Evolutionary conservation across 2,888 invertebrate species (phyloP).

Genomic region (Drosophila robusta): DNA sequence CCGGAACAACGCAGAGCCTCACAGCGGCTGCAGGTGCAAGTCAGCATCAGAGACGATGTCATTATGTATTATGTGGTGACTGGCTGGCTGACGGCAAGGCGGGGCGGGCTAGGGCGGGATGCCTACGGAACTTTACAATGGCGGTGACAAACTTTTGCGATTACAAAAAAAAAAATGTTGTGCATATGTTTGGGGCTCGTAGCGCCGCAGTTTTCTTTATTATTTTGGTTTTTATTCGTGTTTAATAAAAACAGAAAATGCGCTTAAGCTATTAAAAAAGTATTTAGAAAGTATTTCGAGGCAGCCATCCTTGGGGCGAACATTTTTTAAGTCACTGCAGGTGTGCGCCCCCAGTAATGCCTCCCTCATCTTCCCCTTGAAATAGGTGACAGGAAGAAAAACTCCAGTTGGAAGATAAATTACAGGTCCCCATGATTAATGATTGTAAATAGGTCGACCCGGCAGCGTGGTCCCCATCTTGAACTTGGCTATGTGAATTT

Average conservation of each 20-base stretch:
- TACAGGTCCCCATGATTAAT: slow-evolving; percentile 75
- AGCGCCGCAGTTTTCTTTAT: slow-evolving; percentile 7
- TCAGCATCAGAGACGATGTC: slow-evolving; percentile 42
- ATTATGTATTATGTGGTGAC: slow-evolving; percentile 44
- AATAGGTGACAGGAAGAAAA: slow-evolving; percentile 22
- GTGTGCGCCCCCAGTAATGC: slow-evolving; percentile 32
- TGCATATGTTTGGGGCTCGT: slow-evolving; percentile 58
- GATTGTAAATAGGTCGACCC: slow-evolving; percentile 60
- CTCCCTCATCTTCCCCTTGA: neutral
- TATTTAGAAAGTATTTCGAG: slow-evolving; percentile 74
- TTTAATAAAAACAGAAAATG: slow-evolving; percentile 73
- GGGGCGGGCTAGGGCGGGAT: neutral
- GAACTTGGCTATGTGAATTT: slow-evolving; percentile 22
- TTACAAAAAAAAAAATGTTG: slow-evolving; percentile 46
- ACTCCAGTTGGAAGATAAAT: slow-evolving; percentile 71
- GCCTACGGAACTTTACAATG: slow-evolving; percentile 62
- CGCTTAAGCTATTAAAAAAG: slow-evolving; percentile 80
- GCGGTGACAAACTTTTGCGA: slow-evolving; percentile 67
- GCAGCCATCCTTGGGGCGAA: slow-evolving; percentile 33
- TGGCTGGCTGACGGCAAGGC: neutral
- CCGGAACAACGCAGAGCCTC: neutral
- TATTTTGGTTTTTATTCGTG: slow-evolving; percentile 29
- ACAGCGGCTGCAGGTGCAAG: slow-evolving; percentile 62
- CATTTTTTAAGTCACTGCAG: slow-evolving; percentile 47
- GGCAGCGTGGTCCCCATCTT: slow-evolving; percentile 4